These are phyloP conservation scores for Barypeithes pellucidus DNA, from an alignment of 2,888 invertebrate species.

Conservation along the genomic window DNA sequence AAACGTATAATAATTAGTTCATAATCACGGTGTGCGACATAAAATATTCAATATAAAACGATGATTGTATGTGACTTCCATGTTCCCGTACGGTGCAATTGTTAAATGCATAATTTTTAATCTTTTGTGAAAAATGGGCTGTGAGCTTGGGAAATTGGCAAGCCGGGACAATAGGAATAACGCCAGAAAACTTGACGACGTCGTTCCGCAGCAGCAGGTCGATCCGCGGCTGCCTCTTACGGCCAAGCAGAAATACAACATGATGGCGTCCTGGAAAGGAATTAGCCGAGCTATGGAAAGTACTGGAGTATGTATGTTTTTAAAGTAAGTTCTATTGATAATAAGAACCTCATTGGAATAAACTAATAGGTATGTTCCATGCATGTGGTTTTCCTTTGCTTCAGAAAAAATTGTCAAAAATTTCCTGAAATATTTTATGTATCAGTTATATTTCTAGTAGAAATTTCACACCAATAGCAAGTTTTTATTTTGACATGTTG, in stretches of 20 bases:
- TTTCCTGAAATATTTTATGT: too few species aligned
- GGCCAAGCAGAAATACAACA: slow-evolving; percentile 89
- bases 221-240: slow-evolving; percentile 88
- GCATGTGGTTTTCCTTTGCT: too few species aligned
- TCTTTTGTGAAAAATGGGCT: slow-evolving; percentile 75
- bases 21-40: not conserved
- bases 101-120: not conserved
- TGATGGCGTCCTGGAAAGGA: slow-evolving; percentile 93
- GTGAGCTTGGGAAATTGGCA: slow-evolving; percentile 85
- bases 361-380: too few species aligned
- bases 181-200: slow-evolving; percentile 70
- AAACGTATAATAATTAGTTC: not conserved
- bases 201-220: slow-evolving; percentile 76
- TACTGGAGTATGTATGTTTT: slow-evolving; percentile 92
- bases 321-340: slow-evolving; percentile 82
- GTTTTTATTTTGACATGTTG: too few species aligned
- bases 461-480: too few species aligned
- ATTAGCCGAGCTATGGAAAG: slow-evolving; percentile 91
- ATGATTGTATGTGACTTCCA: not conserved
- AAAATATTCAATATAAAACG: not conserved
- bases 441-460: too few species aligned
- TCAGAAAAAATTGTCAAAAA: too few species aligned
- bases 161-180: slow-evolving; percentile 69
- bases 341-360: too few species aligned
- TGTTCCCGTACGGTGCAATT: not conserved